A percentile compares a stretch with the other conserved stretches of the same genome.
phyloP scores from a whole-genome alignment of 2,888 invertebrate genomes.

The Gerris lacustris region DNA sequence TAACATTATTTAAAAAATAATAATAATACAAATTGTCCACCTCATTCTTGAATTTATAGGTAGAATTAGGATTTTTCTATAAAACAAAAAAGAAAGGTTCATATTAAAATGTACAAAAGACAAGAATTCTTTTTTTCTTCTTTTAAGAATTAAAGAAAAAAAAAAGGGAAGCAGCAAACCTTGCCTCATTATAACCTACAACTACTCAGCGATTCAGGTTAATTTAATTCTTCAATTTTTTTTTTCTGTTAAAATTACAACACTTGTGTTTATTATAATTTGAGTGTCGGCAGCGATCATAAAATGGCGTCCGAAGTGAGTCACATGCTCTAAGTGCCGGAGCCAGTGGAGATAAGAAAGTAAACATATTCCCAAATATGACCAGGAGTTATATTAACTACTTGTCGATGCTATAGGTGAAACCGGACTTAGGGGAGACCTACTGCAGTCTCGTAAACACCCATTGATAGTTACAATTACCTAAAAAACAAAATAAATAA shows the following conservation, averaged over 20 bases:
- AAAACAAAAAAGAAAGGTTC: no score
- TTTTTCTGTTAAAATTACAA: not conserved
- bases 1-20: no score
- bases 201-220: constrained; percentile 3
- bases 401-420: constrained; percentile 78
- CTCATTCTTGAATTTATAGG: no score
- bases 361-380: not conserved
- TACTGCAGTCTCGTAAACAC: constrained; percentile 69
- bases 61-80: no score
- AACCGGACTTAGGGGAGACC: constrained; percentile 75
- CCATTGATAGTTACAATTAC: constrained; percentile 79
- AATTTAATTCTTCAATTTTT: not conserved
- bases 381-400: constrained; percentile 50
- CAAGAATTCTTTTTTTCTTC: no score
- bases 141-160: no score
- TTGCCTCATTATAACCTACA: not conserved
- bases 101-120: no score
- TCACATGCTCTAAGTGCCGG: not conserved
- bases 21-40: no score
- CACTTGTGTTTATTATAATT: not conserved
- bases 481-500: constrained; percentile 22
- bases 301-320: not conserved
- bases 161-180: not conserved
- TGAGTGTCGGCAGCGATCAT: constrained; percentile 1
- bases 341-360: not conserved